Conservation (phyloP, 2,797 vertebrate species). For the Chromis chromis region DNA sequence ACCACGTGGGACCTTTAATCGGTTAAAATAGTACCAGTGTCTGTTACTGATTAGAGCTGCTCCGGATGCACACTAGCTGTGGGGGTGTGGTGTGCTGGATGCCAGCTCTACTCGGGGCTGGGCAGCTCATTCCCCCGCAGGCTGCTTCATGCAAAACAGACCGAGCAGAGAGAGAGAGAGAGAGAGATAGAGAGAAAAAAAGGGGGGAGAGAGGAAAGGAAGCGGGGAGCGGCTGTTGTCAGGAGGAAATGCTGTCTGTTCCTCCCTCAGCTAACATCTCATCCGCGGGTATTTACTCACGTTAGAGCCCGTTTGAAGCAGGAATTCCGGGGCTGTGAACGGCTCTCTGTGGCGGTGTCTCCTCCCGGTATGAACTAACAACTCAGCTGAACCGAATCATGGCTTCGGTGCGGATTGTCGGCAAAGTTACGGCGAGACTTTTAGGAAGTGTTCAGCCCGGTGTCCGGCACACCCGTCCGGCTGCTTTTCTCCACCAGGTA, state of each 20-base stretch:
- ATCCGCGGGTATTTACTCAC: slow-evolving; percentile 1
- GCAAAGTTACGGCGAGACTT: slow-evolving; percentile 78
- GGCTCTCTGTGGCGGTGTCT: not conserved
- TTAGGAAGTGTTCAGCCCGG: slow-evolving; percentile 59
- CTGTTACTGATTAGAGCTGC: not conserved
- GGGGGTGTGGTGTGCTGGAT: not conserved
- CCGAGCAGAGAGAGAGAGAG: not conserved
- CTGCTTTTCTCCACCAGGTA: slow-evolving; percentile 66
- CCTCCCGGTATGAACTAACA: slow-evolving; percentile 46
- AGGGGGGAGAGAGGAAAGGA: not conserved
- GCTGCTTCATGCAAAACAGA: slow-evolving; percentile 3
- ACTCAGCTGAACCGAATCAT: slow-evolving; percentile 50
- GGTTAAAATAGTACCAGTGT: too few relatives aligned
- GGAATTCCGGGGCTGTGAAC: not conserved
- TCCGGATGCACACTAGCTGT: not conserved
- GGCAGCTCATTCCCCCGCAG: slow-evolving; percentile 18
- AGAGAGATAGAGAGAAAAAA: not conserved
- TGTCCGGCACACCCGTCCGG: slow-evolving; percentile 6
- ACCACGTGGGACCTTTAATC: too few relatives aligned
- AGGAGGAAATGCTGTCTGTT: slow-evolving; percentile 56
- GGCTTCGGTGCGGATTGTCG: slow-evolving; percentile 68
- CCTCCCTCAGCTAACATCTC: slow-evolving; percentile 33
- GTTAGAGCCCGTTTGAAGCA: not conserved
- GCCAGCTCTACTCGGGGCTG: not conserved
- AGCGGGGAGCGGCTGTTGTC: slow-evolving; percentile 18